Evolutionary conservation across 1,140 invertebrate genomes (phyloP).

Genomic region (Phortica variegata): DNA sequence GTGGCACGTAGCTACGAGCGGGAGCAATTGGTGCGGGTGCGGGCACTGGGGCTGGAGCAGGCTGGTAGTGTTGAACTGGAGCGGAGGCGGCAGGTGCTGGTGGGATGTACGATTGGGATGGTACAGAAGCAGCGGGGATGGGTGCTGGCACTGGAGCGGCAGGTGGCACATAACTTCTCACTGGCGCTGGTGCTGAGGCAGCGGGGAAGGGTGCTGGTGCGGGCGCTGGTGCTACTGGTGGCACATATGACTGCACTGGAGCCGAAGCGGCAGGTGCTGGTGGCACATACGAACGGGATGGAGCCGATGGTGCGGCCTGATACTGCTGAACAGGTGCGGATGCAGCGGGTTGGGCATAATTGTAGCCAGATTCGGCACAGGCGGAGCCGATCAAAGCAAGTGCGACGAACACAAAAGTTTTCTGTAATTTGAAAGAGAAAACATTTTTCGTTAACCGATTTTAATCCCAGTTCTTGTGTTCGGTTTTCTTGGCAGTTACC

Average conservation of each 20-base stretch:
- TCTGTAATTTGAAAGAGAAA: slow-evolving; percentile 16
- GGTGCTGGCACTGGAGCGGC: slow-evolving; percentile 19
- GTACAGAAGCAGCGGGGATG: slow-evolving; percentile 19
- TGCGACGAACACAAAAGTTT: slow-evolving; percentile 31
- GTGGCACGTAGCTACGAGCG: slow-evolving; percentile 10
- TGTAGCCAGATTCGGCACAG: slow-evolving; percentile 35
- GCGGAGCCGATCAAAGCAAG: slow-evolving; percentile 35
- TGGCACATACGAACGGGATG: slow-evolving; percentile 7
- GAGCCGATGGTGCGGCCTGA: background rate
- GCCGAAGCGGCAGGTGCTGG: slow-evolving; percentile 9
- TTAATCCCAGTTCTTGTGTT: background rate
- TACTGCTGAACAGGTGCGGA: slow-evolving; percentile 30
- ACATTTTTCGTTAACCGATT: slow-evolving; percentile 4
- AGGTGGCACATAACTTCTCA: slow-evolving; percentile 7
- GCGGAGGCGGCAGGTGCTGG: slow-evolving; percentile 8
- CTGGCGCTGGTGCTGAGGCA: slow-evolving; percentile 25
- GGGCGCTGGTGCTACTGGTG: slow-evolving; percentile 12
- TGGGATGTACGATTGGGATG: slow-evolving; percentile 2
- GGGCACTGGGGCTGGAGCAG: slow-evolving; percentile 22
- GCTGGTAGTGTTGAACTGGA: slow-evolving; percentile 16
- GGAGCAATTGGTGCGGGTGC: background rate
- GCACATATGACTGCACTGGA: slow-evolving; percentile 10
- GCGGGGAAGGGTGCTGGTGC: slow-evolving; percentile 14
- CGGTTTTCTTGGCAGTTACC: slow-evolving; percentile 33
- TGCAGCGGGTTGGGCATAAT: slow-evolving; percentile 32